Evolutionary conservation across 2,888 invertebrate genomes (phyloP), one percentile per base, ranked within the genome.

Genomic region (Taenaris catops): DNA sequence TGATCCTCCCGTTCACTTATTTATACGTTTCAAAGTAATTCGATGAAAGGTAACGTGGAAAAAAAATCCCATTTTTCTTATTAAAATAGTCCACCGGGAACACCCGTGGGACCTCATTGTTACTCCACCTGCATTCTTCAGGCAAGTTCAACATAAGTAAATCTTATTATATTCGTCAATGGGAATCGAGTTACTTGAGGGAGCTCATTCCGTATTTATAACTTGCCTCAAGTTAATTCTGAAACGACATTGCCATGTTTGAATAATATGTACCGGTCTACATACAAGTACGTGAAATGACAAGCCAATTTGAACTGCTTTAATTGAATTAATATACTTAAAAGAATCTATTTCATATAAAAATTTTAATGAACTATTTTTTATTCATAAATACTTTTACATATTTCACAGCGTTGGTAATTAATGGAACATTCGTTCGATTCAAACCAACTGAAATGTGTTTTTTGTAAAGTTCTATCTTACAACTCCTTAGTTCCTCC

Each of bases 11-110:
- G 62, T 72, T 74, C 75, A 70, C 78, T 80, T 76, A 80, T 80
- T 78, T 76, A 73, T 74, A 70, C 74, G 70, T 69, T 74, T 71
- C 73, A 74, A 79, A 76, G 76, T 79, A 78, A 79, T 79, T 74
- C 69, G 50, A 57, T 58, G 54, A 62, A 61, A 65, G 63, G 61
- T 59, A 55, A 63, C 18, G 44, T 70, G 16, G 48, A 55, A 54
- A 60, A 55, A 50, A 49, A 43, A 39, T 37, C 40, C 34, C 41
- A 75, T 78, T 74, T 75, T 74, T 79, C 71, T 71, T 81, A 81
- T 81, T 83, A 84, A 75, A 81, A 78, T 75, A 79, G 78, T 74
- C 76, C 67, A 78, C 68, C 65, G 66, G 68, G 58, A 61, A 54
- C 52, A 46, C 71, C 58, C 69, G 38, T 58, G 74, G 74, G 78